These are phyloP conservation scores for Drosophila prostipennis DNA, from an alignment of 2,888 invertebrate genomes.

Conservation along the genomic window DNA sequence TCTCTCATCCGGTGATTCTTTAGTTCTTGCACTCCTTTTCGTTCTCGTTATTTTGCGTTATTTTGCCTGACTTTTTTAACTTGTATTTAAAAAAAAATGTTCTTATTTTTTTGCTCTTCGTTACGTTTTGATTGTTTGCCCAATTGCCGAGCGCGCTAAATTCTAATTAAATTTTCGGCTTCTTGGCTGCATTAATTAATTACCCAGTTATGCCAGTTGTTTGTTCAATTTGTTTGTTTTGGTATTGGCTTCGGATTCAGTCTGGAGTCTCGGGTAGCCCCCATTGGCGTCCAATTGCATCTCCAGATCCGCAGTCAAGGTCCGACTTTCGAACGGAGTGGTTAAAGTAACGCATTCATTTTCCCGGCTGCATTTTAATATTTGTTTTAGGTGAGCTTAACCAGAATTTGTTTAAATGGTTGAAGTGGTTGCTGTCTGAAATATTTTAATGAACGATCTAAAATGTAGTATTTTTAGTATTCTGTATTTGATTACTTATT, in stretches of 20 bases:
- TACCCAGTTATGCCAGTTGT: conserved; percentile 26
- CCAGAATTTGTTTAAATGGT: not conserved
- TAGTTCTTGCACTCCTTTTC: conserved; percentile 6
- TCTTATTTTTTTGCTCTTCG: conserved; percentile 22
- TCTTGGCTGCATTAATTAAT: conserved; percentile 42
- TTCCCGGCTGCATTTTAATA: not conserved
- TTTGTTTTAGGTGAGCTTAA: conserved; percentile 1
- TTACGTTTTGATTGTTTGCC: conserved; percentile 40
- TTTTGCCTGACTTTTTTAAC: not conserved
- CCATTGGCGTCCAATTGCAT: conserved; percentile 7
- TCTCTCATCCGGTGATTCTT: conserved; percentile 82
- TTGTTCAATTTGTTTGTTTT: conserved; percentile 43
- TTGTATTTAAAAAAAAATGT: not conserved
- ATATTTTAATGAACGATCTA: no score
- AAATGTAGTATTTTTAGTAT: no score
- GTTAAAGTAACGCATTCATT: not conserved
- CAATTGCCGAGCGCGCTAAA: conserved; percentile 14
- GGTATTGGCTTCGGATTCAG: conserved; percentile 1
- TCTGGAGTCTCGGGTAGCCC: conserved; percentile 7
- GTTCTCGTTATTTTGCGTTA: not conserved
- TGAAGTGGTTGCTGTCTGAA: no score
- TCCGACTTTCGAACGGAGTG: conserved; percentile 9
- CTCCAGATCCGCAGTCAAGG: conserved; percentile 13
- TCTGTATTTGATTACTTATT: no score
- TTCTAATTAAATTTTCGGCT: conserved; percentile 39